Percentiles rank a stretch among this genome's conserved stretches.
These are phyloP conservation scores for Glyphotaelius pellucidus DNA, from an alignment of 2,888 invertebrate species.

Conservation along the genomic window DNA sequence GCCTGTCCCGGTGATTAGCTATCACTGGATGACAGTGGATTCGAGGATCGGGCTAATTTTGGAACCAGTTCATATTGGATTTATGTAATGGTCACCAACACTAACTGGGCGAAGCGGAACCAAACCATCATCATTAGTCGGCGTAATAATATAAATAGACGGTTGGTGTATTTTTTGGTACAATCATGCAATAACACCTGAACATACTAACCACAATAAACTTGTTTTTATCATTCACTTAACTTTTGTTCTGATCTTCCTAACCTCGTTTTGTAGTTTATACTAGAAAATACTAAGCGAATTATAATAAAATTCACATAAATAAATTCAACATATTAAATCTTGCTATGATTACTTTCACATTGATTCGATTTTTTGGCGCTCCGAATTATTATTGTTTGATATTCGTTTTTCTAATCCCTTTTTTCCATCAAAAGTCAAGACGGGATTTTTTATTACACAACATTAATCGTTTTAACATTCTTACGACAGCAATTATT, in stretches of 20 bases:
- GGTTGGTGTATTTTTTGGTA: not conserved
- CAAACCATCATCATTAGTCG: too few species aligned
- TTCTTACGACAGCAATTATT: not conserved
- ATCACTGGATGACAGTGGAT: too few species aligned
- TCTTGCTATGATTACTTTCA: not conserved
- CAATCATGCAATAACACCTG: not conserved
- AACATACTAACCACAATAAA: not conserved
- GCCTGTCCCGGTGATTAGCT: too few species aligned
- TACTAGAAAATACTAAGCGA: not conserved
- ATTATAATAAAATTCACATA: not conserved
- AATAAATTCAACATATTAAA: not conserved
- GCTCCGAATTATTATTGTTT: not conserved
- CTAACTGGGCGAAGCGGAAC: too few species aligned
- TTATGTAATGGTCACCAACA: too few species aligned
- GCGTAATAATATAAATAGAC: too few species aligned
- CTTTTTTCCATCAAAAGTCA: not conserved
- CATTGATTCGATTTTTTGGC: not conserved
- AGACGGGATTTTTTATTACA: not conserved
- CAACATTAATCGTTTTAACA: not conserved
- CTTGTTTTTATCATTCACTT: not conserved
- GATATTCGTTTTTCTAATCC: not conserved
- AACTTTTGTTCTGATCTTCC: not conserved
- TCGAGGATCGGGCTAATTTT: too few species aligned
- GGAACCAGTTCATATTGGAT: too few species aligned
- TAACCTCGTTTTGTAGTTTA: not conserved